Conservation (phyloP, 2,797 vertebrate species). For the Chrosomus eos region DNA sequence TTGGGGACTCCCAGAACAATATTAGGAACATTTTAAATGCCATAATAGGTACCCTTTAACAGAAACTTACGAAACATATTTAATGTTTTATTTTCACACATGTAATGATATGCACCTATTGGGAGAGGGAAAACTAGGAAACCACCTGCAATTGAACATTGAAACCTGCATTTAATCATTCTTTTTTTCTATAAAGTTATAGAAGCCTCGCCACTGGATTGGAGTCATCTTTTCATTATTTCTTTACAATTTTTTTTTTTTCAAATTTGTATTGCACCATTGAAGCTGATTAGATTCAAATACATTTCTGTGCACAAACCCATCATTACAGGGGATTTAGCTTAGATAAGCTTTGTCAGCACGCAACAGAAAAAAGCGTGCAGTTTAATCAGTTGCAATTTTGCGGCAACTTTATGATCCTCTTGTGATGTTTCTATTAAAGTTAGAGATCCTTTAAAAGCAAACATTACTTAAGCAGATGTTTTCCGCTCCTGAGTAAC, state of each 20-base stretch:
- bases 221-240: neutral
- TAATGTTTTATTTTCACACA: neutral
- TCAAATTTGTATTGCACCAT: neutral
- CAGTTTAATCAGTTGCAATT: constrained; percentile 40
- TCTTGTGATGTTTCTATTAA: constrained; percentile 45
- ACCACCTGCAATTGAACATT: neutral
- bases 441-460: constrained; percentile 56
- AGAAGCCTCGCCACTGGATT: neutral
- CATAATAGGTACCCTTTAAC: too few species aligned
- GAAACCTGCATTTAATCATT: neutral
- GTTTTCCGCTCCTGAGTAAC: constrained; percentile 77
- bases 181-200: neutral
- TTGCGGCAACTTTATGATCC: constrained; percentile 47
- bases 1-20: too few species aligned
- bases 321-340: constrained; percentile 9
- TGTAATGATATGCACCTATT: neutral
- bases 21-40: too few species aligned
- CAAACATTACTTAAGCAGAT: constrained; percentile 78
- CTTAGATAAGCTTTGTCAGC: constrained; percentile 51
- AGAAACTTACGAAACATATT: neutral
- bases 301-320: constrained; percentile 15
- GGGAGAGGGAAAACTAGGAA: neutral
- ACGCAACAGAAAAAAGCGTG: constrained; percentile 29
- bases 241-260: neutral
- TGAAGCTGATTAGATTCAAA: neutral